Conservation (phyloP, 2,113 vertebrate species). For the Lampris incognitus region DNA sequence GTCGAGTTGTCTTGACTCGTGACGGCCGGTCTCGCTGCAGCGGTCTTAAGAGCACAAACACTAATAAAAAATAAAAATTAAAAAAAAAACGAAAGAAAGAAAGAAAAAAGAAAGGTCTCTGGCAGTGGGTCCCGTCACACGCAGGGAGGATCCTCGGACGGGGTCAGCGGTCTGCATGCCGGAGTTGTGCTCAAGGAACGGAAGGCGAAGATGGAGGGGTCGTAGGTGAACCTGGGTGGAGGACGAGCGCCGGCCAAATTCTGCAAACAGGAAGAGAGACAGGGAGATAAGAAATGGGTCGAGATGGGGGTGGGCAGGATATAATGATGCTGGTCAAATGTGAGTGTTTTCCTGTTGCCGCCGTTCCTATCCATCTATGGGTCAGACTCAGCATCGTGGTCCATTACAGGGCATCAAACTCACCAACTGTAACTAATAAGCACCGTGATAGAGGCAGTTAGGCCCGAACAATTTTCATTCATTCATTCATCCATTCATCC, state of each 20-base stretch:
- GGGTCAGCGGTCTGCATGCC: conserved; percentile 85
- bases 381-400: background rate
- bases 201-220: conserved; percentile 91
- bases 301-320: conserved; percentile 22
- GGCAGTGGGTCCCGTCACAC: conserved; percentile 79
- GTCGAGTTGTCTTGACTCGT: conserved; percentile 41
- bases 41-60: conserved; percentile 7
- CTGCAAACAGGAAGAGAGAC: conserved; percentile 74
- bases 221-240: conserved; percentile 85
- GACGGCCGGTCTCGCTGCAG: conserved; percentile 38
- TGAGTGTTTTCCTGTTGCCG: background rate
- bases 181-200: conserved; percentile 89
- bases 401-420: no score
- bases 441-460: no score
- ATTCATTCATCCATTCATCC: no score
- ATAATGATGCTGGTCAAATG: background rate
- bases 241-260: conserved; percentile 82
- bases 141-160: conserved; percentile 88
- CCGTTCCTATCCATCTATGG: background rate
- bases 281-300: conserved; percentile 5
- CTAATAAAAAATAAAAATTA: no score
- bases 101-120: conserved; percentile 21
- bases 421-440: no score
- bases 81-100: background rate
- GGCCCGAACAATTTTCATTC: no score